Percentiles rank a stretch among this genome's conserved stretches.
Conservation (phyloP, 2,113 vertebrate species). For the Vicugna pacos region DNA sequence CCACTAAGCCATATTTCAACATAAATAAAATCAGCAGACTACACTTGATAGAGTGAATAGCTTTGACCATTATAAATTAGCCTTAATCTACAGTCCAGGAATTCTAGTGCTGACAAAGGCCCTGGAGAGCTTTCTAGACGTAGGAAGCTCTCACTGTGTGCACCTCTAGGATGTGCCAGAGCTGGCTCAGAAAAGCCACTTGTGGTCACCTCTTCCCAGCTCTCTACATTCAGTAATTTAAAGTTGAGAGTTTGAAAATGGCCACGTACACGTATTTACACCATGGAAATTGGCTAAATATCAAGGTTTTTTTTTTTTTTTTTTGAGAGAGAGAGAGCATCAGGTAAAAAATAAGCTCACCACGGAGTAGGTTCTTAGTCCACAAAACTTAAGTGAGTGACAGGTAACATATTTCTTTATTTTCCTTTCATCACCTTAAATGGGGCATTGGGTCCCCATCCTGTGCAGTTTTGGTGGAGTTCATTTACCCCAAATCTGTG, state of each 20-base stretch:
- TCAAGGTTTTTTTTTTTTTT: neutral
- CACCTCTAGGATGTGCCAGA: neutral
- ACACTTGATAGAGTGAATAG: neutral
- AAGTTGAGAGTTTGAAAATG: neutral
- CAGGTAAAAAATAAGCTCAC: neutral
- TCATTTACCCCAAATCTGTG: neutral
- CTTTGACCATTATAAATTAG: neutral
- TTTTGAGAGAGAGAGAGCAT: neutral
- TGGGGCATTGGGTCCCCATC: neutral
- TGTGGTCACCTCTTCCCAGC: neutral
- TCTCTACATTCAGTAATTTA: neutral
- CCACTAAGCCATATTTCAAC: neutral
- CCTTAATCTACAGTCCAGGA: neutral
- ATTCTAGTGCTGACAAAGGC: neutral
- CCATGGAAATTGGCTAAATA: neutral
- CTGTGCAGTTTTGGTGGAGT: neutral
- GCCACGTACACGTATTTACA: neutral
- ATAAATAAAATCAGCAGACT: neutral
- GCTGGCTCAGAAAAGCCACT: neutral
- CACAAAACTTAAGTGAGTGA: neutral
- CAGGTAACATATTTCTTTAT: neutral
- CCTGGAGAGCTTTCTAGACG: neutral
- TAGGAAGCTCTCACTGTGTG: neutral
- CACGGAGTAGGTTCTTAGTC: neutral
- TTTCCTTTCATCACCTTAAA: neutral